Evolutionary conservation across 2,113 vertebrate species (phyloP).

Genomic region (Hemicordylus capensis): DNA sequence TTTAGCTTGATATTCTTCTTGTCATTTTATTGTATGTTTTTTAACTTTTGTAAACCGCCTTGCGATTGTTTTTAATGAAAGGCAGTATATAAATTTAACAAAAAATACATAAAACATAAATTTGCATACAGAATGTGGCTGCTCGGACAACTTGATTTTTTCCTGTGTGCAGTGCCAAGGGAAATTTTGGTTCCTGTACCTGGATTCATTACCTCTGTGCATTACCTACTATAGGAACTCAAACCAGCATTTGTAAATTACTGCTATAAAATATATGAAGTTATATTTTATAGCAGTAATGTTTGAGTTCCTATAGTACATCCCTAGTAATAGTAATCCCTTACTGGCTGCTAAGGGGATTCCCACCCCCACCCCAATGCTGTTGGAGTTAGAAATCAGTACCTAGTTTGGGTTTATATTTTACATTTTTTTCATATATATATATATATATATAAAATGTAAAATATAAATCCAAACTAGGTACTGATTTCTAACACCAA

Average conservation of each 20-base stretch:
- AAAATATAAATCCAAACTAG: not conserved
- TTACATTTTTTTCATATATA: not conserved
- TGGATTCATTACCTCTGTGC: not conserved
- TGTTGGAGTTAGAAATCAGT: not conserved
- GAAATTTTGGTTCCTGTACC: not conserved
- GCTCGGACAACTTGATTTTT: not conserved
- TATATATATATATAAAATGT: not conserved
- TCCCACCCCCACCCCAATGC: not conserved
- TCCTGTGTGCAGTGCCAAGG: not conserved
- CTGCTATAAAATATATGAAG: slow-evolving; percentile 2
- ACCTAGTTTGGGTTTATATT: not conserved
- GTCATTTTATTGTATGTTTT: too few species aligned
- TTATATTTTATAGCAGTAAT: too few species aligned
- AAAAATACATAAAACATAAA: too few species aligned
- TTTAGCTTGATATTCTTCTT: too few species aligned
- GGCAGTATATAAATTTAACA: too few species aligned
- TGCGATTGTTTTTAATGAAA: too few species aligned
- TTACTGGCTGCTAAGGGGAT: not conserved
- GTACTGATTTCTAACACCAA: not conserved
- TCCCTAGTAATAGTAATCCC: too few species aligned
- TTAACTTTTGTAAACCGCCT: too few species aligned
- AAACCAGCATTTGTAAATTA: not conserved
- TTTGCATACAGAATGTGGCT: not conserved
- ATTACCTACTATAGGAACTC: not conserved
- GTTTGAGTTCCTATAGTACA: too few species aligned